phyloP scores from a whole-genome alignment of 2,113 vertebrate species.

The Acanthisitta chloris region DNA sequence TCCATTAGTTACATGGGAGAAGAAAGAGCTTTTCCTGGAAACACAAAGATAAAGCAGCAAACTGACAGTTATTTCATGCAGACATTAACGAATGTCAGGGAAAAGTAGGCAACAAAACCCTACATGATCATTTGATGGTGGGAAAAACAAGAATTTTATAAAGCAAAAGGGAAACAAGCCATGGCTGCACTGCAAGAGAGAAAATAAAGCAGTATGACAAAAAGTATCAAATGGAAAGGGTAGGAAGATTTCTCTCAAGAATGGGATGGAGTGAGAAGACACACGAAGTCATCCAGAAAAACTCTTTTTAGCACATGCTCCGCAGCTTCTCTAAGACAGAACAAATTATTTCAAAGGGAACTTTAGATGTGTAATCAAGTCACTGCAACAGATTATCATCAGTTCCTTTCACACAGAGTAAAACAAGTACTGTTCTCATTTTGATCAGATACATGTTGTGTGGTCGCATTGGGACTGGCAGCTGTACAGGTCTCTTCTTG shows the following conservation, averaged over 20 bases:
- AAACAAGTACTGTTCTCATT: not conserved
- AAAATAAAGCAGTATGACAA: not conserved
- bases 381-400: not conserved
- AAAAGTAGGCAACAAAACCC: not conserved
- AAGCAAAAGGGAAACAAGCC: not conserved
- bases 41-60: not conserved
- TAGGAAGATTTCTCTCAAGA: not conserved
- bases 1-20: not conserved
- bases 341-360: not conserved
- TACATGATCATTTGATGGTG: not conserved
- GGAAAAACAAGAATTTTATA: not conserved
- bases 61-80: not conserved
- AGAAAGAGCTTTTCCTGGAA: not conserved
- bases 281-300: not conserved
- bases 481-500: not conserved
- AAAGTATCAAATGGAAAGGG: not conserved
- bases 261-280: not conserved
- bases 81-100: not conserved
- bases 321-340: not conserved
- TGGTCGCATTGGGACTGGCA: not conserved
- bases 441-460: not conserved
- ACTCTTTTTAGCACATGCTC: not conserved
- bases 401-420: not conserved
- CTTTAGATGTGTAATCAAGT: not conserved
- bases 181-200: not conserved